Base-by-base conservation (phyloP, 1,140 invertebrate genomes). In the Drosophila mojavensis region DNA sequence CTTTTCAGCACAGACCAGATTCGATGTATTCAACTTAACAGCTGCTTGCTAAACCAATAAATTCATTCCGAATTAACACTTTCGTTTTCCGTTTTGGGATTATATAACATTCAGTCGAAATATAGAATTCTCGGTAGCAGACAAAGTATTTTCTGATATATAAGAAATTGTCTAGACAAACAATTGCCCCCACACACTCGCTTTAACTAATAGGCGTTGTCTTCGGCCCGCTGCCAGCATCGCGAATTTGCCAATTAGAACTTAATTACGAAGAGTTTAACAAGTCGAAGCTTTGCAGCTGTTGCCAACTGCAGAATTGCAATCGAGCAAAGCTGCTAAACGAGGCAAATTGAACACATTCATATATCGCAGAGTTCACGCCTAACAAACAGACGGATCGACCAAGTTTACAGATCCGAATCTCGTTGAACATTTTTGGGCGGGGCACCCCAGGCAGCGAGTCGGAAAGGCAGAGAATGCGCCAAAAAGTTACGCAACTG, bases 221-320 rank as follows among this genome's bases (percentile, higher is more conserved):
- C 67, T 69, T 69, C 47, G n/a, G 33, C 39, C 39, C 50, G 61
- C 53, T 24, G 10, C 43, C 30, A 33, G 24, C 36, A 50, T 72
- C 56, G 61, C 66, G 60, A 86, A 60, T 82, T 82, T 82, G 75
- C 69, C 71, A 88, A 76, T 85, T 85, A 85, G 79, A 69, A 69
- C 61, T 61, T 61, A 48, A 76, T 82, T 82, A 79, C 63, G 63
- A 68, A 69, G 51, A 76, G 68, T 50, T 88, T 82, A 85, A 80
- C 79, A 67, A 69, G 55, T 75, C 20, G 48, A 56, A 63, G 69
- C 54, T 75, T 30, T 59, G 39, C 28, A 30, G 55, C 51, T 59
- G 47, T 62, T 48, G 47, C 58, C 65, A 55, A 47, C 56, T 78
- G 71, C 75, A 78, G 47, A 64, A 71, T 62, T 77, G 70, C 81